Evolutionary conservation across 2,797 vertebrate genomes (phyloP).

Genomic region (Sciurus vulgaris): DNA sequence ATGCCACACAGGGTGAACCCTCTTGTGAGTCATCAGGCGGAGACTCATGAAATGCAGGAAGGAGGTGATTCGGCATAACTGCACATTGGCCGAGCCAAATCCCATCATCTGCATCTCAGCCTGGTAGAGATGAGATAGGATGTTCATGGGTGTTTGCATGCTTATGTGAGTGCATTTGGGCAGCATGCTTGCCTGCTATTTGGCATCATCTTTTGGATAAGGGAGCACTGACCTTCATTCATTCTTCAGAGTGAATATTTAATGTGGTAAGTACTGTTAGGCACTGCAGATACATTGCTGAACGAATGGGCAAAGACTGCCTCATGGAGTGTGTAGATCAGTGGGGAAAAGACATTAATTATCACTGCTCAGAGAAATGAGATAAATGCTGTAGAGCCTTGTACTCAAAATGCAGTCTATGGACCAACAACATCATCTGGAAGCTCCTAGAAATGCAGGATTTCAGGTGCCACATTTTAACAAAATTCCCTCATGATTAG

Average conservation of each 20-base stretch:
- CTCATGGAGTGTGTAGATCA: neutral
- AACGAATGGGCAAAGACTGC: neutral
- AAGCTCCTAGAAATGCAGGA: constrained; percentile 36
- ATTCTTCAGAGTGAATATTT: neutral
- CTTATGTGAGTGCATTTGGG: neutral
- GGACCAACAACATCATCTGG: neutral
- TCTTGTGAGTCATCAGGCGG: neutral
- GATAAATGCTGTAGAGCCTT: neutral
- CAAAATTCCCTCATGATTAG: neutral
- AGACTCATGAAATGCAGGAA: neutral
- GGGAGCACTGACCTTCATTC: neutral
- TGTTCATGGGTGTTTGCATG: neutral
- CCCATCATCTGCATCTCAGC: neutral
- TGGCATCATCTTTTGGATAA: constrained; percentile 16
- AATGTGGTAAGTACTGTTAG: neutral
- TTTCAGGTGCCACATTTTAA: constrained; percentile 14
- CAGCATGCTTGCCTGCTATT: neutral
- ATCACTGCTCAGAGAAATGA: neutral
- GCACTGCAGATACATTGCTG: neutral
- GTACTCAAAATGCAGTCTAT: neutral
- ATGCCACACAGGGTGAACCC: neutral
- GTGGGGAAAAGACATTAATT: neutral
- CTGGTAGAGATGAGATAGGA: neutral
- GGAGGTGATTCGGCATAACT: neutral
- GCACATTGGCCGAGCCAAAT: neutral